Evolutionary conservation across 2,797 vertebrate genomes (phyloP).

Genomic region (Rhynchonycteris naso): DNA sequence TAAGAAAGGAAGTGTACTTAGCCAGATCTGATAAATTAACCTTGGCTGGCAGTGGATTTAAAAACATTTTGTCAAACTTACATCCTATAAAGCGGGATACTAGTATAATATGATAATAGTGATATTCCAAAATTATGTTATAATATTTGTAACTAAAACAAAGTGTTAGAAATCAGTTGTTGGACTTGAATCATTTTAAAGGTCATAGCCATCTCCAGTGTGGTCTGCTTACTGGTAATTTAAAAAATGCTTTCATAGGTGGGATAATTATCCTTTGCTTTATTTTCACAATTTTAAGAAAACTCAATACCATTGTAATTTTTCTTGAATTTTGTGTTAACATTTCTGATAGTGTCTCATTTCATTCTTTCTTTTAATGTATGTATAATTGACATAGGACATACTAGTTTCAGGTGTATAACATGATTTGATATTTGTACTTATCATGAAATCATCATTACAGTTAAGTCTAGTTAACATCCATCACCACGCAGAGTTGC

Average conservation of each 20-base stretch:
- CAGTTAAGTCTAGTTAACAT: not conserved
- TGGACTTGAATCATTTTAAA: conserved; percentile 31
- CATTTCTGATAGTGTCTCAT: conserved; percentile 8
- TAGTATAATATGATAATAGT: not conserved
- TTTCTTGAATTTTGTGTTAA: conserved; percentile 52
- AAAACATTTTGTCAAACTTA: not conserved
- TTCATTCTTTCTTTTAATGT: conserved; percentile 34
- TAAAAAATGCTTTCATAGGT: conserved; percentile 9
- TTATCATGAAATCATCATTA: not conserved
- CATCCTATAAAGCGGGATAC: not conserved
- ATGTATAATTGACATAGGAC: not conserved
- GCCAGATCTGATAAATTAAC: not conserved
- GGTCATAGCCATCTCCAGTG: not conserved
- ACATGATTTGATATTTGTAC: not conserved
- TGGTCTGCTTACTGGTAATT: not conserved
- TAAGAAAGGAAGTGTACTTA: not conserved
- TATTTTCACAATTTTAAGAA: conserved; percentile 46
- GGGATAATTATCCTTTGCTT: not conserved
- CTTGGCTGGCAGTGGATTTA: not conserved
- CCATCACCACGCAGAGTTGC: not conserved
- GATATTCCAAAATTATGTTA: not conserved
- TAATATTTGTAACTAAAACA: not conserved
- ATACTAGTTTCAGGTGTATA: not conserved
- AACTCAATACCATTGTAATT: not conserved
- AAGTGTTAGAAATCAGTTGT: not conserved